Evolutionary conservation across 23 tunicate genomes (phyloP), one percentile per base, ranked within the genome.

Genomic region (Ascidia mentula): DNA sequence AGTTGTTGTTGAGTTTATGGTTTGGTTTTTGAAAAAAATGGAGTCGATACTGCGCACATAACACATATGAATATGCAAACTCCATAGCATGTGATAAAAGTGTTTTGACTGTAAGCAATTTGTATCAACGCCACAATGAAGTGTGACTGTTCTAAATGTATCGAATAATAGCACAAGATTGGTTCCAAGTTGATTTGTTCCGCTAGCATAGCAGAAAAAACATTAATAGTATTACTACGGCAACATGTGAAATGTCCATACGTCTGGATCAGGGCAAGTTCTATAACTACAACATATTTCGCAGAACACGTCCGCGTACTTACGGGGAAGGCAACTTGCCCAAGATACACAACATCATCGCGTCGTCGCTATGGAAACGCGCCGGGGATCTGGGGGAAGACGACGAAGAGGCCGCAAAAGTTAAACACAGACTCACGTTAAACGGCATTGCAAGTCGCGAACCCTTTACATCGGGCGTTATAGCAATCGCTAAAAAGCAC

Each of bases 251-350:
- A n/a, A n/a, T n/a, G n/a, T n/a, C n/a, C n/a, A n/a, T n/a, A n/a
- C n/a, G n/a, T n/a, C n/a, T n/a, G n/a, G n/a, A n/a, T n/a, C n/a
- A 24, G 15, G 72, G 8, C 20, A 69, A 69, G 18, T 71, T 71
- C 17, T 1, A 71, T 4, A 71, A 3, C 6, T 34, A 2, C 31
- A 71, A 3, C 74, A 3, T 71, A 28, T 5, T 34, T 22, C 61
- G 33, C 37, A 86, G 90, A 79, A 79, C 90, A 46, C n/a, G 90
- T 28, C 90, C 90, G 6, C 90, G 76, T 37, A 86, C 90, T 0
- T 79, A 69, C 53, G 90, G 90, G 0, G 82, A 78, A 40, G 84
- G 90, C 18, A 33, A 80, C 1, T 80, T 86, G 2, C 90, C 90
- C 1, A 79, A 79, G 59, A 86, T 86, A 6, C 75, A 78, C 84